These are phyloP conservation scores for Nomada goodeniana DNA, from an alignment of 2,888 invertebrate genomes.

Conservation along the genomic window DNA sequence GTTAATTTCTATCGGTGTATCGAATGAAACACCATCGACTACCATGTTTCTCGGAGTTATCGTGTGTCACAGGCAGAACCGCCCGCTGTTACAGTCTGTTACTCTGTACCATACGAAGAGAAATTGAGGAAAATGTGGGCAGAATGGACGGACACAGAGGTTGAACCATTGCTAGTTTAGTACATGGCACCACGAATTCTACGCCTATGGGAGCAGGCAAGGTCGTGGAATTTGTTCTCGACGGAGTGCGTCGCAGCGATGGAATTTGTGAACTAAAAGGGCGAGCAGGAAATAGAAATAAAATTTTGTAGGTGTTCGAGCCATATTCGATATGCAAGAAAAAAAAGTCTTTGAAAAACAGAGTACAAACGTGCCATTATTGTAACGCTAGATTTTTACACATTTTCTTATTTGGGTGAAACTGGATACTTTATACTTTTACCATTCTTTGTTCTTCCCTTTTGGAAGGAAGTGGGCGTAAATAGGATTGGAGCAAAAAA, in stretches of 20 bases:
- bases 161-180: constrained; percentile 1
- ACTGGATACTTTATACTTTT: not conserved
- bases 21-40: not conserved
- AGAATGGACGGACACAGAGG: not conserved
- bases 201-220: constrained; percentile 32
- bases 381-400: no score
- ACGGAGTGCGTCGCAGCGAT: not conserved
- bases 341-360: no score
- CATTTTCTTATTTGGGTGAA: not conserved
- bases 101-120: not conserved
- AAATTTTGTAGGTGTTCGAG: not conserved
- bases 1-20: not conserved
- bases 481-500: no score
- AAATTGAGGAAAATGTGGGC: not conserved
- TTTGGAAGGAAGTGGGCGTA: no score
- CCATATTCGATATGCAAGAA: no score
- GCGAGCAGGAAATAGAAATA: not conserved
- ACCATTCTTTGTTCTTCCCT: no score
- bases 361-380: not conserved
- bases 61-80: accelerated
- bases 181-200: not conserved
- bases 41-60: not conserved
- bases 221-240: constrained; percentile 38
- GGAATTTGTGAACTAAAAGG: not conserved
- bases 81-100: not conserved